Evolutionary conservation across 2,797 vertebrate species (phyloP).

Genomic region (Gouania willdenowi): DNA sequence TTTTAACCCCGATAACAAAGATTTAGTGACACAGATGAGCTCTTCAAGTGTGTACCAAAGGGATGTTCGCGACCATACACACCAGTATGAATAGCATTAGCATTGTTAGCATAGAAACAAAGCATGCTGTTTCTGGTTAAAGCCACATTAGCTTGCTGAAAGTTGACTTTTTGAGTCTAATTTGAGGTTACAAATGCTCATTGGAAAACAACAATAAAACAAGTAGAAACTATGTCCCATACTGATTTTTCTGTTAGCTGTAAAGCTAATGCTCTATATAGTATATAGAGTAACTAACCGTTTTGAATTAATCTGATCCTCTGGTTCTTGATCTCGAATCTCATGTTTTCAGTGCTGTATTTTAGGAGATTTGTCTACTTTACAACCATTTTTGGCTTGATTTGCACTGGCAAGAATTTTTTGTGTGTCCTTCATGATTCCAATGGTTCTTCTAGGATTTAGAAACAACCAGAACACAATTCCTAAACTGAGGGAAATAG

Average conservation of each 20-base stretch:
- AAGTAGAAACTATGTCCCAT: not conserved
- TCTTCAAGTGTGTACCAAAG: no score
- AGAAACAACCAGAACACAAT: not conserved
- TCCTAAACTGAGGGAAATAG: conserved; percentile 1
- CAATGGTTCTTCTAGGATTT: not conserved
- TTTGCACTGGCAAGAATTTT: no score
- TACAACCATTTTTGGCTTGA: no score
- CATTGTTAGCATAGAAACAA: not conserved
- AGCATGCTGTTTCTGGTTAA: conserved; percentile 15
- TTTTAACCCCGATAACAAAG: no score
- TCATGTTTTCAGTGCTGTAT: no score
- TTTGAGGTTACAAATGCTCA: not conserved
- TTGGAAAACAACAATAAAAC: not conserved
- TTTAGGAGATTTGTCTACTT: no score
- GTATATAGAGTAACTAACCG: no score
- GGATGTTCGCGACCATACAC: no score
- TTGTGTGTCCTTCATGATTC: not conserved
- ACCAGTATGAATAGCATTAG: conserved; percentile 1
- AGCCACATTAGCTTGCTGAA: conserved; percentile 8
- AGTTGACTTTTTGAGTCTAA: not conserved
- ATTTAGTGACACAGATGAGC: no score
- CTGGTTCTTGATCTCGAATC: no score
- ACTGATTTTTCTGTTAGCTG: not conserved
- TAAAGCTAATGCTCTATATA: not conserved
- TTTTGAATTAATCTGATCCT: no score